Conservation (phyloP, 2,888 invertebrate genomes). For the Phytoseiulus persimilis region DNA sequence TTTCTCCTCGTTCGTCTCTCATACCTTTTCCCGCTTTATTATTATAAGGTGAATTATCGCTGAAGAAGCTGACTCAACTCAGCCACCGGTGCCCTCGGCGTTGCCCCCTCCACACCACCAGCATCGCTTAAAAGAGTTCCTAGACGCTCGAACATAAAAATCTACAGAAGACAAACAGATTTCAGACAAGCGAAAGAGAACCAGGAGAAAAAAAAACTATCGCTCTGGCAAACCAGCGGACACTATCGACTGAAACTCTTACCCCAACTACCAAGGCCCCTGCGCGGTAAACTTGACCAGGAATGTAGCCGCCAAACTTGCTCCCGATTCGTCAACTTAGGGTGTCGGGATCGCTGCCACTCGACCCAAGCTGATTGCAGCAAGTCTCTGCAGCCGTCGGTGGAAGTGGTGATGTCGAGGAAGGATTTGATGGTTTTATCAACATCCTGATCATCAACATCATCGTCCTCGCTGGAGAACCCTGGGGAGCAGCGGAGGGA, state of each 20-base stretch:
- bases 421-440: neutral
- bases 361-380: neutral
- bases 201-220: too few relatives aligned
- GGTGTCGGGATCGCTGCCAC: neutral
- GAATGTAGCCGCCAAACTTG: too few relatives aligned
- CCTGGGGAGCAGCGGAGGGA: neutral
- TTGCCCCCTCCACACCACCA: neutral
- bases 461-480: neutral
- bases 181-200: neutral
- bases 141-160: neutral
- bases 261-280: too few relatives aligned
- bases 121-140: neutral
- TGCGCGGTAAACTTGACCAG: too few relatives aligned
- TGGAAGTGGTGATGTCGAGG: neutral
- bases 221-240: too few relatives aligned
- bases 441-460: neutral
- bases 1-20: too few relatives aligned
- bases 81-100: neutral
- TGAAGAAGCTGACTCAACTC: neutral
- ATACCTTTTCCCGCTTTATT: neutral
- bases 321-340: neutral
- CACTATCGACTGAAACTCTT: too few relatives aligned
- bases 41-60: neutral
- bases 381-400: too few relatives aligned
- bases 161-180: neutral